Evolutionary conservation across 2,888 invertebrate species (phyloP).

Genomic region (Himalopsyche japonica): DNA sequence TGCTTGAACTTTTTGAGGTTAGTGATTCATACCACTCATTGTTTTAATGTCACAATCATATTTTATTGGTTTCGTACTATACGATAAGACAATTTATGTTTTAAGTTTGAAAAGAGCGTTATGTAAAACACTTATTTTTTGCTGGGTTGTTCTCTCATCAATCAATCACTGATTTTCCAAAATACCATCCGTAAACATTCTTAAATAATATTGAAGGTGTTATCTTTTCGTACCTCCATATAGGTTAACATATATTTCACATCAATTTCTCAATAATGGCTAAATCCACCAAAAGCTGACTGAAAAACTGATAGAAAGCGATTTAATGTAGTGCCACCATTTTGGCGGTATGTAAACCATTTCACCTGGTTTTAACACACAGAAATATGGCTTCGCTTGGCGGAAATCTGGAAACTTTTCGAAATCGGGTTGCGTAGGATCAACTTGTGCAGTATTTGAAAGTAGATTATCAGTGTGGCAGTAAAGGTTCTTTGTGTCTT

Average conservation of each 20-base stretch:
- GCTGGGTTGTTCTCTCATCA: no score
- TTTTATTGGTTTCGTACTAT: no score
- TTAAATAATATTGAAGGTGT: no score
- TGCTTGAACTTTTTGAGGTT: no score
- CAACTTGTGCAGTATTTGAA: slow-evolving; percentile 88
- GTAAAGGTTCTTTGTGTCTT: slow-evolving; percentile 73
- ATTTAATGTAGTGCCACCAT: slow-evolving; percentile 97
- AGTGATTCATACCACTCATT: no score
- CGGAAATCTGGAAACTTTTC: slow-evolving; percentile 71
- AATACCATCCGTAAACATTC: no score
- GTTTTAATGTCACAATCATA: no score
- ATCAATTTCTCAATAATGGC: background rate
- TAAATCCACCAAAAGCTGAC: slow-evolving; percentile 94
- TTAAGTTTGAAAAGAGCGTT: no score
- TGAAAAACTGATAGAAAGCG: slow-evolving; percentile 88
- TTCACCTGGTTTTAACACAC: slow-evolving; percentile 80
- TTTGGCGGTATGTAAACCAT: slow-evolving; percentile 92
- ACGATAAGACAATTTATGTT: no score
- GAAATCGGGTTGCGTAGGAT: slow-evolving; percentile 78
- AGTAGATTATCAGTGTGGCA: slow-evolving; percentile 78
- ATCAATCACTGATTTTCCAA: no score
- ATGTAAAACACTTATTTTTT: no score
- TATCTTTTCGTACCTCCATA: no score
- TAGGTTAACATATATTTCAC: background rate
- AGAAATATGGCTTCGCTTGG: slow-evolving; percentile 66